Evolutionary conservation across 2,888 invertebrate genomes (phyloP).

Genomic region (Oscheius onirici): DNA sequence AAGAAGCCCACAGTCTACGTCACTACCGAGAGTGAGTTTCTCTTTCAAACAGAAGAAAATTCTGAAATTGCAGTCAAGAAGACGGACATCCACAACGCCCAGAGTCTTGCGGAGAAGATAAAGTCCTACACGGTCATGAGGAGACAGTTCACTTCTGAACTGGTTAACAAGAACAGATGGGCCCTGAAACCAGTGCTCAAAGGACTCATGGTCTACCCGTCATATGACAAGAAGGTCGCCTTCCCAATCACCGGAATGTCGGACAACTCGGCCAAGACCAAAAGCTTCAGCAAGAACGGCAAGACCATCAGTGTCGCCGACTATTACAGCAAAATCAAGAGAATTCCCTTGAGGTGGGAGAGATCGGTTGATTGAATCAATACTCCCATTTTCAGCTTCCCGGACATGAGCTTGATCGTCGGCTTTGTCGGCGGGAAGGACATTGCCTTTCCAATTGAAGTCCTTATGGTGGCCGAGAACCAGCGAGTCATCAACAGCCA

Average conservation of each 20-base stretch:
- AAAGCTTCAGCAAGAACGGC: not conserved
- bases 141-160: not conserved
- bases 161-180: slow-evolving; percentile 12
- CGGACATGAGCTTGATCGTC: slow-evolving; percentile 36
- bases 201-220: slow-evolving; percentile 1
- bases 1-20: slow-evolving; percentile 23
- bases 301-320: slow-evolving; percentile 18
- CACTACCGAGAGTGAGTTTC: slow-evolving; percentile 15
- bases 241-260: not conserved
- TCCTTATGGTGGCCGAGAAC: slow-evolving; percentile 41
- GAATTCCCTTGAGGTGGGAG: slow-evolving; percentile 34
- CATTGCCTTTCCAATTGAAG: slow-evolving; percentile 47
- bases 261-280: not conserved
- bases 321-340: slow-evolving; percentile 41
- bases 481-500: slow-evolving; percentile 53
- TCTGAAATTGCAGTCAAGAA: slow-evolving; percentile 23
- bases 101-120: slow-evolving; percentile 14
- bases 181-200: not conserved
- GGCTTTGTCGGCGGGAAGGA: slow-evolving; percentile 36
- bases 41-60: not conserved
- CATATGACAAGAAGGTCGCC: not conserved
- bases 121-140: too few relatives aligned
- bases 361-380: not conserved
- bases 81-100: slow-evolving; percentile 3
- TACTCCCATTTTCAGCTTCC: slow-evolving; percentile 28